phyloP scores from a whole-genome alignment of 2,797 vertebrate genomes.

The Cynodonichthys magdalenae region DNA sequence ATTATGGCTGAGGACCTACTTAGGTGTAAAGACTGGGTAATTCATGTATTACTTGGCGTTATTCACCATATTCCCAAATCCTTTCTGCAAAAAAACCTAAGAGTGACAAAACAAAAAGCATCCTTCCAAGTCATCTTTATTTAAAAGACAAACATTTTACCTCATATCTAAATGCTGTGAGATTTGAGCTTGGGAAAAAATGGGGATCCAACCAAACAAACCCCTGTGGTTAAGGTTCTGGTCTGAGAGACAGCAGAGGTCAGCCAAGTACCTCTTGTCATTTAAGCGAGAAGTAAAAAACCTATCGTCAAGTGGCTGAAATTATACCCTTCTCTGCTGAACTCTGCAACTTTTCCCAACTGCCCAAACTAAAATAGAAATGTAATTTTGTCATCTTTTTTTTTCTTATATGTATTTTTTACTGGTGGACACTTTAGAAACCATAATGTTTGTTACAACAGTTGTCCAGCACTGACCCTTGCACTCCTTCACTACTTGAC shows the following conservation, averaged over 20 bases:
- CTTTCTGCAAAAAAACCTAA: background rate
- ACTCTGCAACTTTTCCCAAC: slow-evolving; percentile 1
- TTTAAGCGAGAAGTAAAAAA: slow-evolving; percentile 29
- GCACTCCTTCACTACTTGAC: slow-evolving; percentile 26
- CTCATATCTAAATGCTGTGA: slow-evolving; percentile 15
- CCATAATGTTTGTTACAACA: slow-evolving; percentile 31
- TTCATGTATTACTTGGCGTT: background rate
- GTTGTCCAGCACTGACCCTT: slow-evolving; percentile 41
- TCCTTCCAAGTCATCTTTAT: slow-evolving; percentile 12
- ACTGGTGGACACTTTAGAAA: slow-evolving; percentile 26
- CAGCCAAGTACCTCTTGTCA: slow-evolving; percentile 58
- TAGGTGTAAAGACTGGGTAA: too few species aligned
- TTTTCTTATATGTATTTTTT: slow-evolving; percentile 20
- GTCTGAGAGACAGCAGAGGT: slow-evolving; percentile 61
- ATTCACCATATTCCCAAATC: background rate
- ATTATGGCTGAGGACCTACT: too few species aligned
- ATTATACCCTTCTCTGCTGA: slow-evolving; percentile 36
- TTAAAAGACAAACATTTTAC: slow-evolving; percentile 23
- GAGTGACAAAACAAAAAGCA: background rate
- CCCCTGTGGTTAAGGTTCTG: slow-evolving; percentile 60
- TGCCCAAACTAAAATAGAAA: slow-evolving; percentile 1
- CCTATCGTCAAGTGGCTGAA: slow-evolving; percentile 38
- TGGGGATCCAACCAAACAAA: slow-evolving; percentile 54
- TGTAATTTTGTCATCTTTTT: background rate
- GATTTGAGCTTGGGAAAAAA: slow-evolving; percentile 42